Evolutionary conservation across 2,888 invertebrate species (phyloP).

Genomic region (Ligdia adustata): DNA sequence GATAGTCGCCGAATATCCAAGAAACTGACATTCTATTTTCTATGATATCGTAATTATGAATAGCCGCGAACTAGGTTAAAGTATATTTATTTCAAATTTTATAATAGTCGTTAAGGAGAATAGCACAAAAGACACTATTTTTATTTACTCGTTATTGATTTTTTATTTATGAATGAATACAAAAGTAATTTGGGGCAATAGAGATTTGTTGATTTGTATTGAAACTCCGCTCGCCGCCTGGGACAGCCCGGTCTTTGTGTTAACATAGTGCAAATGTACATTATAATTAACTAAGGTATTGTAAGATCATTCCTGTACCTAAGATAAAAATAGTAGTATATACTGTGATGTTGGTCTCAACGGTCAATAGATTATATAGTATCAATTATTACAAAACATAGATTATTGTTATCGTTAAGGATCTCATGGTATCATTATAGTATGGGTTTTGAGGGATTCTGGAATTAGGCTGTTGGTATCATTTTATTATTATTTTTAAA

Average conservation of each 20-base stretch:
- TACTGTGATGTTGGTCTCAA: constrained; percentile 83
- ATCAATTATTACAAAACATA: constrained; percentile 80
- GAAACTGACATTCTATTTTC: constrained; percentile 50
- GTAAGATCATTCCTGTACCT: constrained; percentile 82
- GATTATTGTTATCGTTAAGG: constrained; percentile 82
- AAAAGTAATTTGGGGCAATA: constrained; percentile 61
- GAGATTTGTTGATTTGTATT: constrained; percentile 30
- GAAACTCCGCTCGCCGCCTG: constrained; percentile 62
- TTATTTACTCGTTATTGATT: constrained; percentile 66
- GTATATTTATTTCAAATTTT: constrained; percentile 76
- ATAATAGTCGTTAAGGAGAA: constrained; percentile 58
- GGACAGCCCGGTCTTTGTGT: constrained; percentile 57
- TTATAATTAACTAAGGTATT: constrained; percentile 61
- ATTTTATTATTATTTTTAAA: constrained; percentile 54
- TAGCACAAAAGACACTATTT: constrained; percentile 79
- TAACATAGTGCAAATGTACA: constrained; percentile 77
- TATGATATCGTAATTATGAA: constrained; percentile 50
- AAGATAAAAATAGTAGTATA: constrained; percentile 78
- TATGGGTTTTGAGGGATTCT: constrained; percentile 72
- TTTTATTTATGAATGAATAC: constrained; percentile 64
- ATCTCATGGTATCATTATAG: constrained; percentile 79
- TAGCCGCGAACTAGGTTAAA: constrained; percentile 60
- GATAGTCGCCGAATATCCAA: constrained; percentile 48
- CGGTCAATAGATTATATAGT: constrained; percentile 79
- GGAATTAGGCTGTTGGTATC: constrained; percentile 71